phyloP scores from a whole-genome alignment of 2,797 vertebrate species.

The Periparus ater region DNA sequence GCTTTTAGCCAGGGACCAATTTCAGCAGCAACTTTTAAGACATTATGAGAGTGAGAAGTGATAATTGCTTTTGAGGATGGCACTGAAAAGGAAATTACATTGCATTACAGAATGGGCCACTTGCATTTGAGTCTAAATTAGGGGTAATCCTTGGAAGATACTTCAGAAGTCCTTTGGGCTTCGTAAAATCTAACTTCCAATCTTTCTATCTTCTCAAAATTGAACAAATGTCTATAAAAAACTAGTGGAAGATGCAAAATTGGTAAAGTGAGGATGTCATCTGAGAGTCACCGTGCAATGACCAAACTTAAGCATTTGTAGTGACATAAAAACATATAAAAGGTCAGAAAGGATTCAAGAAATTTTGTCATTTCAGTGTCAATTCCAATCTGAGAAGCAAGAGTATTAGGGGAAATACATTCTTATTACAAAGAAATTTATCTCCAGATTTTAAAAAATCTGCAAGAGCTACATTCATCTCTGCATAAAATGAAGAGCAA shows the following conservation, averaged over 20 bases:
- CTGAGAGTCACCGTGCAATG: not conserved
- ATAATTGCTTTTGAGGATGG: slow-evolving; percentile 15
- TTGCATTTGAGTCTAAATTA: not conserved
- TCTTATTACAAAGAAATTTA: slow-evolving; percentile 1
- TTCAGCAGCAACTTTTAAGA: slow-evolving; percentile 19
- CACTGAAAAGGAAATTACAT: slow-evolving; percentile 10
- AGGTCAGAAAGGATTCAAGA: not conserved
- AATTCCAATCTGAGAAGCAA: not conserved
- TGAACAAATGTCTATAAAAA: not conserved
- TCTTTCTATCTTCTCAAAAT: not conserved
- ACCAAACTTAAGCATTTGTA: not conserved
- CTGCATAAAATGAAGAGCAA: not conserved
- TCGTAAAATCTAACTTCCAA: not conserved
- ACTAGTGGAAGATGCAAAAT: not conserved
- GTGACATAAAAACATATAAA: not conserved
- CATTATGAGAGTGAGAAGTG: not conserved
- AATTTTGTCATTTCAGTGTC: not conserved
- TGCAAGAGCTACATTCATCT: not conserved
- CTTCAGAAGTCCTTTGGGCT: not conserved
- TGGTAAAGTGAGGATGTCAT: not conserved
- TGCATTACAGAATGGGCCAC: not conserved
- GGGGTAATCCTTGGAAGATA: not conserved
- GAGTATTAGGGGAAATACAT: not conserved
- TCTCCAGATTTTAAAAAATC: not conserved
- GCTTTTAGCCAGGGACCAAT: not conserved